Conservation (phyloP, 2,797 vertebrate species). For the Manis pentadactyla region DNA sequence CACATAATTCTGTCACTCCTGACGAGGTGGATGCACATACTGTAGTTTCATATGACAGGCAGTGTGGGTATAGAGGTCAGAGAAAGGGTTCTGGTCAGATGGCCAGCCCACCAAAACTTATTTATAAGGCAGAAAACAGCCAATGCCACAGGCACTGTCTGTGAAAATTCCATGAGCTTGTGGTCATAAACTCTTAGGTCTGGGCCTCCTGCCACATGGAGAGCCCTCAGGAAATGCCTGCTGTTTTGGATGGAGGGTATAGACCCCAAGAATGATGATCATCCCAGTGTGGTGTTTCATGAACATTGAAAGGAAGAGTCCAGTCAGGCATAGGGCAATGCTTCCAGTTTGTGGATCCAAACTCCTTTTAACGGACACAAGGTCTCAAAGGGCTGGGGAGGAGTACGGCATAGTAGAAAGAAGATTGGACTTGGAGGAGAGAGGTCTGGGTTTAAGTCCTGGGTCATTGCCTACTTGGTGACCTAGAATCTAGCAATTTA, state of each 20-base stretch:
- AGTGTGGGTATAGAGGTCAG: background rate
- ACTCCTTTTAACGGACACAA: background rate
- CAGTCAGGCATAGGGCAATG: background rate
- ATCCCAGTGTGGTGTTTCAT: background rate
- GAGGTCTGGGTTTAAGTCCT: background rate
- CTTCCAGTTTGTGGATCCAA: background rate
- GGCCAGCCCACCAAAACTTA: background rate
- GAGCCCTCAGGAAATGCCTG: conserved; percentile 45
- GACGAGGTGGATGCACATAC: background rate
- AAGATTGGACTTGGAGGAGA: background rate
- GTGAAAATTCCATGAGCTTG: background rate
- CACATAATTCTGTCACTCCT: background rate
- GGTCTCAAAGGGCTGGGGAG: background rate
- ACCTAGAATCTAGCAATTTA: background rate
- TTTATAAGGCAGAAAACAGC: background rate
- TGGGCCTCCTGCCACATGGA: background rate
- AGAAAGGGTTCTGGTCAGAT: background rate
- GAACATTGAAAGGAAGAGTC: conserved; percentile 13
- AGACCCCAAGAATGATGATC: conserved; percentile 30
- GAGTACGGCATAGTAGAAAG: background rate
- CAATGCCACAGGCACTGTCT: background rate
- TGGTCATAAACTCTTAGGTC: background rate
- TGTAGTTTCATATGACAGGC: background rate
- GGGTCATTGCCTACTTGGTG: background rate
- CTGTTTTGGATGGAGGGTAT: conserved; percentile 38